phyloP scores from a whole-genome alignment of 2,797 vertebrate genomes.

The Cryptoprocta ferox region DNA sequence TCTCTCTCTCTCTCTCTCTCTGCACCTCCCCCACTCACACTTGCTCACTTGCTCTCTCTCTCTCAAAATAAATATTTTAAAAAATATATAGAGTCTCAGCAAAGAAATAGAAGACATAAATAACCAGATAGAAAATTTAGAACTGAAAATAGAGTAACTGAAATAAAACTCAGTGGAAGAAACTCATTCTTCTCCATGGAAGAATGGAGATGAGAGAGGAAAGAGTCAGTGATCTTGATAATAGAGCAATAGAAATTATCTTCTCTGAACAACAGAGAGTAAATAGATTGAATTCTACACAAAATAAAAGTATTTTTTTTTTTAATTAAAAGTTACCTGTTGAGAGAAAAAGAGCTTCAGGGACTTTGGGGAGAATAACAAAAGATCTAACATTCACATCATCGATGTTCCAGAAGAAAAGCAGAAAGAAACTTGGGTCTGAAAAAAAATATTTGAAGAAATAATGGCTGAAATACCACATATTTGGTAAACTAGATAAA shows the following conservation, averaged over 20 bases:
- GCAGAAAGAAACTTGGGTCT: not conserved
- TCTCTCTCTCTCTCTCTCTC: not conserved
- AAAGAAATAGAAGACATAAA: not conserved
- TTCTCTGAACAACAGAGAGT: not conserved
- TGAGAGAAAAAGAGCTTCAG: not conserved
- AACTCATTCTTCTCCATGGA: not conserved
- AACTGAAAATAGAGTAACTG: not conserved
- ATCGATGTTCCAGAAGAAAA: not conserved
- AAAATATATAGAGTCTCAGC: not conserved
- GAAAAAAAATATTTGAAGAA: not conserved
- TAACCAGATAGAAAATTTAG: not conserved
- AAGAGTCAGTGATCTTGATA: not conserved
- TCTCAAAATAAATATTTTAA: no score
- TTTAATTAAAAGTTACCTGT: not conserved
- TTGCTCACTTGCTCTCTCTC: not conserved
- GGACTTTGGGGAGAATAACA: not conserved
- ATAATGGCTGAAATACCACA: not conserved
- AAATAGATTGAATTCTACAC: not conserved
- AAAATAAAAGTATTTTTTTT: not conserved
- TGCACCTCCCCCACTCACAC: no score
- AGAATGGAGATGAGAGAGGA: not conserved
- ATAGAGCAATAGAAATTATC: not conserved
- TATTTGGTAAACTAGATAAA: not conserved
- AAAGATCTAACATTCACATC: not conserved
- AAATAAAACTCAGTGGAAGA: conserved; percentile 7